Conservation (phyloP, 2,113 vertebrate species). For the Piaya cayana region DNA sequence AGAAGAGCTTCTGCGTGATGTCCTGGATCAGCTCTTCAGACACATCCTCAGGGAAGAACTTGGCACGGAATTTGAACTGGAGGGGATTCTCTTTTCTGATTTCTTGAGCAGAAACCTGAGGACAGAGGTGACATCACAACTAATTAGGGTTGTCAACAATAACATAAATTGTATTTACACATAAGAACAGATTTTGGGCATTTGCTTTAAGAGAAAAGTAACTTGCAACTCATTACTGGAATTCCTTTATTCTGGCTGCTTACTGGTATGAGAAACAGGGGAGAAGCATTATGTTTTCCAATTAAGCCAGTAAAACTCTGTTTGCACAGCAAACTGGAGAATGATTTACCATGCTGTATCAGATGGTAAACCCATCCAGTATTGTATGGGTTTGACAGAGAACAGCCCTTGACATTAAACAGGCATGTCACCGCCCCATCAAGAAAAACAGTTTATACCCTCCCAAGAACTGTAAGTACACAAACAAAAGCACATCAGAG, state of each 20-base stretch:
- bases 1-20: slow-evolving; percentile 96
- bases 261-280: background rate
- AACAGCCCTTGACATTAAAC: background rate
- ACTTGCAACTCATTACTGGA: background rate
- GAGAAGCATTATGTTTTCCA: background rate
- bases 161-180: background rate
- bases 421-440: background rate
- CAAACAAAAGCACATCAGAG: background rate
- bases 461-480: background rate
- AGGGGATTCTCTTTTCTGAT: slow-evolving; percentile 92
- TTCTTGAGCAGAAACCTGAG: slow-evolving; percentile 91
- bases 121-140: background rate
- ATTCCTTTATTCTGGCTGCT: background rate
- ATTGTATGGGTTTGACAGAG: background rate
- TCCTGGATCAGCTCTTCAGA: slow-evolving; percentile 94
- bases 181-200: background rate
- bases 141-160: background rate
- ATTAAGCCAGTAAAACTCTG: background rate
- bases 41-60: slow-evolving; percentile 95
- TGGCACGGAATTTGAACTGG: slow-evolving; percentile 94
- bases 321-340: background rate
- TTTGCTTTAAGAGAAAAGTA: background rate
- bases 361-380: background rate
- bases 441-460: background rate
- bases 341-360: background rate